Percentiles rank a stretch among this genome's conserved stretches.
Evolutionary conservation across 2,888 invertebrate species (phyloP).

Genomic region (Sphaerophoria rueppellii): DNA sequence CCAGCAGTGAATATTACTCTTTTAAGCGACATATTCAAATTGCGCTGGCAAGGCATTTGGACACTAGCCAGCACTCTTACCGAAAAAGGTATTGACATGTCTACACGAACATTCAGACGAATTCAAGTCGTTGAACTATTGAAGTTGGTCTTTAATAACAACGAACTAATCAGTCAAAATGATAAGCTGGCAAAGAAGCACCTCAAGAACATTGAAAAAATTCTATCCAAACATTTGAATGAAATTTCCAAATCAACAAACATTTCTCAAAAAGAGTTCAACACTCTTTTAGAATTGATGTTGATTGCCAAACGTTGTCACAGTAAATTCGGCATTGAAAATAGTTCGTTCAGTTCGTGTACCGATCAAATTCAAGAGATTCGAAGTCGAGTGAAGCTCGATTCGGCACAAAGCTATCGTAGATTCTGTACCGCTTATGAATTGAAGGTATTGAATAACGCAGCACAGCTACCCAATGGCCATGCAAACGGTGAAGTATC

Average conservation of each 20-base stretch:
- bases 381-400: slow-evolving; percentile 75
- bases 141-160: slow-evolving; percentile 85
- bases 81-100: slow-evolving; percentile 85
- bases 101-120: slow-evolving; percentile 86
- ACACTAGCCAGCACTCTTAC: slow-evolving; percentile 84
- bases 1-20: slow-evolving; percentile 85
- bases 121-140: slow-evolving; percentile 87
- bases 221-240: slow-evolving; percentile 72
- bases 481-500: slow-evolving; percentile 53
- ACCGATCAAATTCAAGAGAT: slow-evolving; percentile 74
- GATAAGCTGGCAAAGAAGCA: slow-evolving; percentile 71
- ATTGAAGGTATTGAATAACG: slow-evolving; percentile 71
- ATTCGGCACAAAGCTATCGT: slow-evolving; percentile 74
- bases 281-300: slow-evolving; percentile 75
- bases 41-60: slow-evolving; percentile 87
- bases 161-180: slow-evolving; percentile 76
- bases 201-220: slow-evolving; percentile 75
- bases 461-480: slow-evolving; percentile 37
- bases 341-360: slow-evolving; percentile 53
- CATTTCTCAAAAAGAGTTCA: slow-evolving; percentile 76
- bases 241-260: slow-evolving; percentile 51
- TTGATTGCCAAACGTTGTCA: slow-evolving; percentile 74
- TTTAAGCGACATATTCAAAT: slow-evolving; percentile 86
- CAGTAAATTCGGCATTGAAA: slow-evolving; percentile 69
- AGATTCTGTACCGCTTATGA: slow-evolving; percentile 76